phyloP scores from a whole-genome alignment of 2,888 invertebrate genomes.

The Catocala fraxini region DNA sequence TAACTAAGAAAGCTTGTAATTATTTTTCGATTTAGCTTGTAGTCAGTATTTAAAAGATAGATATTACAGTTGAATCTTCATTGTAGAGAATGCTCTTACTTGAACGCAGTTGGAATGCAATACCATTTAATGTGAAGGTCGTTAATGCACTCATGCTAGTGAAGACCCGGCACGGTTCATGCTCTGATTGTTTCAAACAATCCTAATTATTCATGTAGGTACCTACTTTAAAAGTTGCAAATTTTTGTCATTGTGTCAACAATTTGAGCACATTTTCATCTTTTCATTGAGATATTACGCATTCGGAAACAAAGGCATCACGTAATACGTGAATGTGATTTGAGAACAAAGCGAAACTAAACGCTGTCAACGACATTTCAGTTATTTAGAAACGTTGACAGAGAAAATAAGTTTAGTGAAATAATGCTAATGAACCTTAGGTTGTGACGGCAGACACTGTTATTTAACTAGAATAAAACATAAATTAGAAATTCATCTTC shows the following conservation, averaged over 20 bases:
- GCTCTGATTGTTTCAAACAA: constrained; percentile 43
- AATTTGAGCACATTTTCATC: constrained; percentile 33
- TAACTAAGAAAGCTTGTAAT: constrained; percentile 7
- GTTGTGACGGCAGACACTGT: no score
- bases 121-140: constrained; percentile 29
- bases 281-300: constrained; percentile 27
- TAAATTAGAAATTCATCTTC: no score
- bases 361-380: constrained; percentile 12
- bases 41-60: constrained; percentile 1
- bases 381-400: constrained; percentile 16
- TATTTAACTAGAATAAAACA: no score
- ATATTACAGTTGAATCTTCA: background rate
- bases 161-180: constrained; percentile 25
- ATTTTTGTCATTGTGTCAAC: constrained; percentile 33
- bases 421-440: background rate
- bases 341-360: constrained; percentile 15
- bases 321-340: constrained; percentile 37
- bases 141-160: constrained; percentile 19
- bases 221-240: constrained; percentile 23
- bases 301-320: constrained; percentile 37
- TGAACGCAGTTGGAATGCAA: constrained; percentile 2
- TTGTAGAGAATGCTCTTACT: background rate
- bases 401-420: background rate
- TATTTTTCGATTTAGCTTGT: constrained; percentile 5
- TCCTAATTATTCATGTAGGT: constrained; percentile 27